Percentiles rank a stretch among this genome's conserved stretches.
Evolutionary conservation across 64 coral and sea anemone species (phyloP).

Genomic region (Trachythela sp.): DNA sequence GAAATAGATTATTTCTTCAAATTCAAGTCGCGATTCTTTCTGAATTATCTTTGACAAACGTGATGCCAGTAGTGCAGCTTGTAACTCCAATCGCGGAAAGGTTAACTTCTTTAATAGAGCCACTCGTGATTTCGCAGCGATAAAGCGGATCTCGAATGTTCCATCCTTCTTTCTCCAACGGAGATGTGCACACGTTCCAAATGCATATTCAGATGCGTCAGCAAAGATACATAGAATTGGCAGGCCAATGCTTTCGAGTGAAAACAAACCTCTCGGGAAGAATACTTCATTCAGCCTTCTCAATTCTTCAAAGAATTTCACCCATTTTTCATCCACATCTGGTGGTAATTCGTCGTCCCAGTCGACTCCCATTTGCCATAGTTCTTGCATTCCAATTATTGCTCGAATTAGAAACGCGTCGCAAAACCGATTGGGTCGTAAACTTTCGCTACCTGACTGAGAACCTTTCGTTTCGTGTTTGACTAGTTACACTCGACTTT

Average conservation of each 20-base stretch:
- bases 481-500: background rate
- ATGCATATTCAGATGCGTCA: slow-evolving; percentile 7
- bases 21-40: background rate
- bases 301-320: slow-evolving; percentile 13
- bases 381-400: slow-evolving; percentile 17
- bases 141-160: background rate
- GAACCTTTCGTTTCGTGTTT: background rate
- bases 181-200: background rate
- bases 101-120: slow-evolving; percentile 2
- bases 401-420: background rate
- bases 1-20: background rate
- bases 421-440: slow-evolving; percentile 3
- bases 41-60: background rate
- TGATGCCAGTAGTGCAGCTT: background rate
- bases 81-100: slow-evolving; percentile 2
- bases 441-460: slow-evolving; percentile 1
- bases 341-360: background rate
- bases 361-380: slow-evolving; percentile 7
- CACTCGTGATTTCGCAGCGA: background rate
- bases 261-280: background rate
- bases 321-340: background rate
- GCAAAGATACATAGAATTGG: slow-evolving; percentile 13
- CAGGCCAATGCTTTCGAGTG: background rate
- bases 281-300: background rate
- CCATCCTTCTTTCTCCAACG: slow-evolving; percentile 7